Evolutionary conservation across 2,888 invertebrate genomes (phyloP), one percentile per base, ranked within the genome.

Genomic region (Ophonus ardosiacus): DNA sequence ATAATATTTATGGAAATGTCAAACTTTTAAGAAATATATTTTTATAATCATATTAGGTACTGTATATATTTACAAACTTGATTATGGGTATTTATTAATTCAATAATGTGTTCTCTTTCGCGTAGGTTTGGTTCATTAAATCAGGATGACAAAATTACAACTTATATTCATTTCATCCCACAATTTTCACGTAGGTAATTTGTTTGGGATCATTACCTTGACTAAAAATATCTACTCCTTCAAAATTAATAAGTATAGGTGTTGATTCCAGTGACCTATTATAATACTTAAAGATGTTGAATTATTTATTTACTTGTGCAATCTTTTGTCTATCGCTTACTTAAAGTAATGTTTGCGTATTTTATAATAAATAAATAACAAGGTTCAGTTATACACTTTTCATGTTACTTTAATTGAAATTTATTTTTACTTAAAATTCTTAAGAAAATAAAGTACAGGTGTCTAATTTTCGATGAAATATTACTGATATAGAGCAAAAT

Each of bases 141-240:
- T 13, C 15, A 17, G 10, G 59, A 61, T 61, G 59, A 61, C 63
- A 63, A 63, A 24, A 63, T 63, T 63, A 4, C 63, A 63, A 63
- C 13, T 15, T 7, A 0, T 68, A 68, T 38, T 68, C 7, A 40
- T 15, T 24, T 13, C 68, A 68, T 68, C 68, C 68, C 31, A 68
- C 68, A 68, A 38, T 13, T 38, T 68, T 68, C 38, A 68, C 31
- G 68, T 68, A 68, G 68, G 68, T 38, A 68, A 68, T 15, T 38
- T 68, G 17, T 38, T 68, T 68, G 31, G 13, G 68, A 68, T 68
- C 68, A 68, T 68, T 68, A 38, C 68, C 38, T 68, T 68, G 68
- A 51, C 10, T 40, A 68, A 68, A 40, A 68, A 38, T 68, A 68
- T 63, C n/a, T 31, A 68, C 38, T 68, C 68, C 68, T 68, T 68